These are phyloP conservation scores for Ridgeia piscesae DNA, from an alignment of 1,140 invertebrate species.

Conservation along the genomic window DNA sequence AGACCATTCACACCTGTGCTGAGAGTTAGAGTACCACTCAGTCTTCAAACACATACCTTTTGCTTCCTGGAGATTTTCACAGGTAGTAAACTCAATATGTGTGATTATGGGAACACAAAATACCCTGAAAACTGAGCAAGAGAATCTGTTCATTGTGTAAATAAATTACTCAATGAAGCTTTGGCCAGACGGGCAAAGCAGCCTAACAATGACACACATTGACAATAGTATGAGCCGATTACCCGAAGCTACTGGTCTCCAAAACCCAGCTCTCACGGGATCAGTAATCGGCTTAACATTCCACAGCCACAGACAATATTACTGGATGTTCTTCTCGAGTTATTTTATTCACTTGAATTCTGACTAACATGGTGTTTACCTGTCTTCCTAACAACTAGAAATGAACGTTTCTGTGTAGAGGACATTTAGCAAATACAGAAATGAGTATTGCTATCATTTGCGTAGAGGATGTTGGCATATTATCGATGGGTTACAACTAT, in stretches of 20 bases:
- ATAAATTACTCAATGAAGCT: background rate
- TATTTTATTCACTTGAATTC: no score
- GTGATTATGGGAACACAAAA: background rate
- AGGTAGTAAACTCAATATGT: background rate
- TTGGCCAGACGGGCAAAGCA: background rate
- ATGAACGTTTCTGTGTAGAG: no score
- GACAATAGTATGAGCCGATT: background rate
- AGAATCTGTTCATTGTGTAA: background rate
- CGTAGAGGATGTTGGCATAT: no score
- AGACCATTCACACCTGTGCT: background rate
- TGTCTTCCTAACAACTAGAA: no score
- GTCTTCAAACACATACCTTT: background rate
- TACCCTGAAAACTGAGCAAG: background rate
- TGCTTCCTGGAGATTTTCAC: background rate
- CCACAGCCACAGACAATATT: background rate
- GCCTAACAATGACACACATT: background rate
- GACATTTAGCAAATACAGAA: no score
- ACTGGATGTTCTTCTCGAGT: no score
- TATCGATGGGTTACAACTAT: no score
- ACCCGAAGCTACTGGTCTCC: background rate
- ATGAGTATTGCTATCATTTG: no score
- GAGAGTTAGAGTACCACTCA: background rate
- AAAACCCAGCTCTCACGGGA: background rate
- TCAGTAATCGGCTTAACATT: background rate
- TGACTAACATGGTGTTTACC: no score